phyloP scores from a whole-genome alignment of 2,888 invertebrate species.

The Scrobipalpa atriplicella region DNA sequence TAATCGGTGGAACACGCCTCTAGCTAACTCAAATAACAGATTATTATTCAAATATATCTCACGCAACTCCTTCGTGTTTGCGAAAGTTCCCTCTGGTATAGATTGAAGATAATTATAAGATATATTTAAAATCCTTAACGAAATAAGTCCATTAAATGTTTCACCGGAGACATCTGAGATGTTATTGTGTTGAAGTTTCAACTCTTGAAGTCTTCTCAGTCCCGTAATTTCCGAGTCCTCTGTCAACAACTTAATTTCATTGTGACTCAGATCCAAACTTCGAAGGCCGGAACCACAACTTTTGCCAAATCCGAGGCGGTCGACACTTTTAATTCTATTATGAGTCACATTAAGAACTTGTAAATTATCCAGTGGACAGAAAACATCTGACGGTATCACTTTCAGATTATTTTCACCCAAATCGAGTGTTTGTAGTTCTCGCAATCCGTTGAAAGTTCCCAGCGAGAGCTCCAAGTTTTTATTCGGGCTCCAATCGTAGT shows the following conservation, averaged over 20 bases:
- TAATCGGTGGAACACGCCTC: slow-evolving; percentile 91
- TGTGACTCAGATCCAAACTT: slow-evolving; percentile 90
- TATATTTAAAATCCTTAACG: slow-evolving; percentile 91
- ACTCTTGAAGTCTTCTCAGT: slow-evolving; percentile 89
- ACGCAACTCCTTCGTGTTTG: slow-evolving; percentile 90
- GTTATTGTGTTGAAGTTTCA: slow-evolving; percentile 92
- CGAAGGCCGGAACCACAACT: slow-evolving; percentile 88
- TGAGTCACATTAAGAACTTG: slow-evolving; percentile 92
- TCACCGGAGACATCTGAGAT: slow-evolving; percentile 90
- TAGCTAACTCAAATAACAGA: slow-evolving; percentile 91
- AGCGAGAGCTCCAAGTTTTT: slow-evolving; percentile 89
- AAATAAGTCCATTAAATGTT: slow-evolving; percentile 90
- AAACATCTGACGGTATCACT: slow-evolving; percentile 88
- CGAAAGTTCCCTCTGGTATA: slow-evolving; percentile 92
- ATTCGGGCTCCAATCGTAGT: slow-evolving; percentile 89
- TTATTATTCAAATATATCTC: slow-evolving; percentile 95
- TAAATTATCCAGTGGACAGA: slow-evolving; percentile 90
- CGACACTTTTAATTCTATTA: slow-evolving; percentile 90
- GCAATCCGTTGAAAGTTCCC: slow-evolving; percentile 88
- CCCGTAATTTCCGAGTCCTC: slow-evolving; percentile 90
- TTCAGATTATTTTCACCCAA: slow-evolving; percentile 91
- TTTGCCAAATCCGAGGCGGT: slow-evolving; percentile 87
- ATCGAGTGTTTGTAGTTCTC: slow-evolving; percentile 90
- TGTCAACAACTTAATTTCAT: slow-evolving; percentile 88
- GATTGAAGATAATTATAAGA: slow-evolving; percentile 92